Conservation (phyloP, 2,888 invertebrate genomes). For the Synanthedon tipuliformis region DNA sequence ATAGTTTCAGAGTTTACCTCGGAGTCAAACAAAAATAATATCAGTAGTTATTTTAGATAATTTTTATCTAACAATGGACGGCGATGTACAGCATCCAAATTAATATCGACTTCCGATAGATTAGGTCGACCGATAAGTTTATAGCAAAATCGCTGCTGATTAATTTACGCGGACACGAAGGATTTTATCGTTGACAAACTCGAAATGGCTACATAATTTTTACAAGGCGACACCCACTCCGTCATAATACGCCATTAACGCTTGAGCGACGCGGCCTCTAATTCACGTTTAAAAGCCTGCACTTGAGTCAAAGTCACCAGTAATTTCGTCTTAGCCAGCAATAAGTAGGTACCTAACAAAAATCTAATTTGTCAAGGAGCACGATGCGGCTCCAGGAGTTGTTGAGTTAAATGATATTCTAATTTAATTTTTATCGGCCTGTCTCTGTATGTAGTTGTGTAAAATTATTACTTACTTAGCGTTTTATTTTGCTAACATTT, state of each 20-base stretch:
- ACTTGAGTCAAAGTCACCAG: conserved; percentile 63
- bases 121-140: conserved; percentile 6
- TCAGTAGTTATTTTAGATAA: too few relatives aligned
- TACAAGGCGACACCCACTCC: conserved; percentile 47
- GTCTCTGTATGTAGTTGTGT: too few relatives aligned
- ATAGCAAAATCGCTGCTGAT: conserved; percentile 7
- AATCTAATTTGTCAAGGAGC: conserved; percentile 67
- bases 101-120: too few relatives aligned
- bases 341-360: conserved; percentile 41
- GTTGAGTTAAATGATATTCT: conserved; percentile 12
- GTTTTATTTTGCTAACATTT: too few relatives aligned
- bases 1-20: too few relatives aligned
- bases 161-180: conserved; percentile 8
- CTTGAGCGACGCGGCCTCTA: conserved; percentile 58
- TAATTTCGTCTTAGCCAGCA: conserved; percentile 65
- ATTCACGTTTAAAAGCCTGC: conserved; percentile 69
- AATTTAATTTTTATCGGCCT: not conserved
- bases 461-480: too few relatives aligned
- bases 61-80: too few relatives aligned
- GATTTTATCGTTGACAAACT: conserved; percentile 17
- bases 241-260: conserved; percentile 65
- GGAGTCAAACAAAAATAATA: too few relatives aligned
- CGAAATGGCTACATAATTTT: conserved; percentile 51
- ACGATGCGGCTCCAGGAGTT: conserved; percentile 38
- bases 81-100: too few relatives aligned